Evolutionary conservation across 2,888 invertebrate species (phyloP), one percentile per base, ranked within the genome.

Genomic region (Acrobasis suavella): DNA sequence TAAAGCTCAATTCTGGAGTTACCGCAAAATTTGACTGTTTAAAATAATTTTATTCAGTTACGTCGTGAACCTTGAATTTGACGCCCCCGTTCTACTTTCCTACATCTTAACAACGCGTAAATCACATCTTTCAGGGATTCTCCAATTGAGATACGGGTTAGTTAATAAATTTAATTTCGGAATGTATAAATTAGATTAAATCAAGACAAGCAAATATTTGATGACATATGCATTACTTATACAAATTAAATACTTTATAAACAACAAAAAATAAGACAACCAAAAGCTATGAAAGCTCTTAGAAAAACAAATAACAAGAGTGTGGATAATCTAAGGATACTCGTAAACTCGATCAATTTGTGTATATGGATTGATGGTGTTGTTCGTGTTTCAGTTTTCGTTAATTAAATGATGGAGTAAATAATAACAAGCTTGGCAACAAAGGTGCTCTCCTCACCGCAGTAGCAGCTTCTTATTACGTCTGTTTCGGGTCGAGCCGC

Each of bases 21-120:
- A 80, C 72, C 68, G 72, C 75, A 76, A 76, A 80, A 81, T 80
- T 76, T 75, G 77, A 75, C 75, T 76, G 80, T 81, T 81, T 77
- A 73, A 83, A 84, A 85, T 80, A 82, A 82, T 84, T 87, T 85
- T 82, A 84, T 85, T 83, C 79, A 81, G 83, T 80, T 78, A 82
- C 81, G 80, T 85, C 77, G 79, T 72, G 79, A 78, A 81, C 90
- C 90, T 89, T 89, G 86, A 77, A 83, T 83, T 83, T 83, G 82
- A 84, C 83, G 88, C 87, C 88, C 89, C 89, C 75, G 88, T 89
- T 86, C 89, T 85, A 89, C 87, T 89, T 89, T 88, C 80, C 83
- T 85, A 87, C 82, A 85, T 89, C 85, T 87, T 82, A 85, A 87
- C 86, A 87, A 87, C 85, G 78, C 80, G 76, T 86, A 85, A 86